phyloP scores from a whole-genome alignment of 2,888 invertebrate genomes.

The Corbicula japonica region DNA sequence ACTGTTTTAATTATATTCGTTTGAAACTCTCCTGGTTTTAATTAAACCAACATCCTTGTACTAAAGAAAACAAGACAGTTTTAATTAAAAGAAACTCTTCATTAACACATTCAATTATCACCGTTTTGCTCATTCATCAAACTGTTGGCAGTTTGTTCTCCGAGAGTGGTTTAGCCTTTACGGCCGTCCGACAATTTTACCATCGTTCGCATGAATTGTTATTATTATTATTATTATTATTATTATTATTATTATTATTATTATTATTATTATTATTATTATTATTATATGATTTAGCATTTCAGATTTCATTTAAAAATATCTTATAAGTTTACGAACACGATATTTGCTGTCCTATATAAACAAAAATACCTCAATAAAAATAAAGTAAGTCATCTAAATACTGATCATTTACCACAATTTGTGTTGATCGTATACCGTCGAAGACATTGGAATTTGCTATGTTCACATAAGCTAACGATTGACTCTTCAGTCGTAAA shows the following conservation, averaged over 20 bases:
- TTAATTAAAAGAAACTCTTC: conserved; percentile 33
- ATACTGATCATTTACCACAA: no score
- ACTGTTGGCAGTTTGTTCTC: neutral
- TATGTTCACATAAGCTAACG: no score
- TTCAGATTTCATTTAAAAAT: no score
- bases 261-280: no score
- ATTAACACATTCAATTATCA: conserved; percentile 36
- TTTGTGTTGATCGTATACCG: no score
- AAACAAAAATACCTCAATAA: no score
- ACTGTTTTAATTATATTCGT: conserved; percentile 32
- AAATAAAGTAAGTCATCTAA: no score
- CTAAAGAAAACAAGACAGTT: conserved; percentile 30
- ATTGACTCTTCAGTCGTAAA: no score
- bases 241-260: neutral
- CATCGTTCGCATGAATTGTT: conserved; percentile 1
- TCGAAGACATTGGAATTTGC: no score
- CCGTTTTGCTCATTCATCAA: neutral
- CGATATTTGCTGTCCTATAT: no score
- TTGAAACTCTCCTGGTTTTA: conserved; percentile 26
- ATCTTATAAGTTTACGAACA: no score
- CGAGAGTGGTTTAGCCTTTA: neutral
- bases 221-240: neutral
- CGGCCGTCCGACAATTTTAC: neutral
- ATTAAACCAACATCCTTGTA: conserved; percentile 30
- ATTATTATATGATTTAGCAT: no score